Conservation (phyloP, 1,140 invertebrate genomes). For the Chironomus tepperi region DNA sequence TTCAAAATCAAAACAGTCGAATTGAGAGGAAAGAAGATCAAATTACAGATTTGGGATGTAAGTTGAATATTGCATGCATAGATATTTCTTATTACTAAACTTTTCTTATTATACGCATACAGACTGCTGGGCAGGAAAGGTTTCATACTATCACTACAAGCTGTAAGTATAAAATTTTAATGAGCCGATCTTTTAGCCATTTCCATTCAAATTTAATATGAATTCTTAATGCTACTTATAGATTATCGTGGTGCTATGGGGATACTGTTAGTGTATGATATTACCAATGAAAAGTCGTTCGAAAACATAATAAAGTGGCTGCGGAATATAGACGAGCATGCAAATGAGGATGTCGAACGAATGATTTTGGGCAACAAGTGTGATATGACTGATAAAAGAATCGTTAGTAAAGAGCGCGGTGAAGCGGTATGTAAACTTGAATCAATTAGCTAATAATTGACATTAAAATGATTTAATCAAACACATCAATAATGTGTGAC, state of each 20-base stretch:
- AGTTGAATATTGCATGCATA: slow-evolving; percentile 11
- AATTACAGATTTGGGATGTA: slow-evolving; percentile 88
- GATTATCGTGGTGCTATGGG: slow-evolving; percentile 98
- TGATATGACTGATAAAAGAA: slow-evolving; percentile 96
- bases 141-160: slow-evolving; percentile 93
- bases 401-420: slow-evolving; percentile 81
- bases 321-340: slow-evolving; percentile 98
- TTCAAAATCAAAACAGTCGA: slow-evolving; percentile 99
- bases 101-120: slow-evolving; percentile 23
- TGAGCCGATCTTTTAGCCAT: too few species aligned
- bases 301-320: slow-evolving; percentile 99
- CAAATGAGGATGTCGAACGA: slow-evolving; percentile 98
- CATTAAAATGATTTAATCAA: neutral
- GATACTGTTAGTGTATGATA: slow-evolving; percentile 97
- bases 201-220: too few species aligned
- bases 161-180: too few species aligned
- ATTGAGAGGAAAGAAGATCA: slow-evolving; percentile 94
- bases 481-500: neutral
- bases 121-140: slow-evolving; percentile 88
- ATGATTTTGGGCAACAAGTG: slow-evolving; percentile 99
- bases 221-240: slow-evolving; percentile 41
- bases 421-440: slow-evolving; percentile 58
- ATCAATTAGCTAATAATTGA: slow-evolving; percentile 1
- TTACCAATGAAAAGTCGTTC: slow-evolving; percentile 96
- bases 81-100: slow-evolving; percentile 25